A percentile compares a stretch with the other conserved stretches of the same genome.
Conservation (phyloP, 2,888 invertebrate genomes). For the Drosophila robusta region DNA sequence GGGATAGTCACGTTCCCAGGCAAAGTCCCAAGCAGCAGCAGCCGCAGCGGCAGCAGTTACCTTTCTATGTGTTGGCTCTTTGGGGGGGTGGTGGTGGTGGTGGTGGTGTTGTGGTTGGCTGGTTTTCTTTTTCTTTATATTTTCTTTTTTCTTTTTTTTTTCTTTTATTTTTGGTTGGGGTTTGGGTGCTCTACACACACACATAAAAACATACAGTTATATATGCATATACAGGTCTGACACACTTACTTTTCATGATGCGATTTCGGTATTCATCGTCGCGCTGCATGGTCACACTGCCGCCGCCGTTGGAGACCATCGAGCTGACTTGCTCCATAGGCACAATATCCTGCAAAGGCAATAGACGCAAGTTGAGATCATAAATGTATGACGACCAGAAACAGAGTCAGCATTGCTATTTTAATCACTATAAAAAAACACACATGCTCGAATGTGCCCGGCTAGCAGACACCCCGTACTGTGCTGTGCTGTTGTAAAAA, state of each 20-base stretch:
- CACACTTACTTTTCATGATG: slow-evolving; percentile 84
- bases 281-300: slow-evolving; percentile 84
- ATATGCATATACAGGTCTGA: slow-evolving; percentile 35
- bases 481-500: no score
- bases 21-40: slow-evolving; percentile 33
- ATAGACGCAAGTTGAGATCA: neutral
- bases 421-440: no score
- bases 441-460: no score
- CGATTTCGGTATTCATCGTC: slow-evolving; percentile 85
- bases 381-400: no score
- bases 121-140: slow-evolving; percentile 1
- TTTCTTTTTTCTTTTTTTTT: neutral
- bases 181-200: slow-evolving; percentile 15
- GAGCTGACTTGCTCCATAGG: slow-evolving; percentile 85
- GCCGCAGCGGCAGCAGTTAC: slow-evolving; percentile 51
- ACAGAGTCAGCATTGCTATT: no score
- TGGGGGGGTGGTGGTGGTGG: slow-evolving; percentile 10
- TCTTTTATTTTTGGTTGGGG: slow-evolving; percentile 13
- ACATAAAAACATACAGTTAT: slow-evolving; percentile 2
- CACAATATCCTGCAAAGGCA: slow-evolving; percentile 83
- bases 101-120: neutral
- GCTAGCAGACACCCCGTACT: no score
- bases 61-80: slow-evolving; percentile 59
- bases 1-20: slow-evolving; percentile 62
- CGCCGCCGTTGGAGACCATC: slow-evolving; percentile 84